Base-by-base conservation (phyloP, 2,888 invertebrate species). In the Drosophila neonasuta region DNA sequence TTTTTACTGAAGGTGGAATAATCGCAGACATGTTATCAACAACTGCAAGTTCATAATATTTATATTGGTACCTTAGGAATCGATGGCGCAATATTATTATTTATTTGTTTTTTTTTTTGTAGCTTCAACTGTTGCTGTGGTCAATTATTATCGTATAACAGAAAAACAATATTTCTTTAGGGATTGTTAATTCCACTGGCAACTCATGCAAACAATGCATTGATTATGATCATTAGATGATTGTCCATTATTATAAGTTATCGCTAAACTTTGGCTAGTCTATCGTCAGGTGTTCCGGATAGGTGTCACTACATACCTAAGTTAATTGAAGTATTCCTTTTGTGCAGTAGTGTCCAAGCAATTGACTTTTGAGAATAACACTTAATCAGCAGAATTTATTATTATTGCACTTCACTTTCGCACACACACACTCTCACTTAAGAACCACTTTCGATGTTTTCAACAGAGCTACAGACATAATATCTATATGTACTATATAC, bases 321-420 rank as follows among this genome's bases (percentile, higher is more conserved):
- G 39, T 57, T 45, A 62, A 10, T 10, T 24, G 17, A 13, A 34
- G 44, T 68, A 57, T 64, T 68, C 59, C 74, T 59, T 50, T 52
- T 36, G 20, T 11, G 50, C 34, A 29, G 39, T 50, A 29, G 39
- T 50, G 13, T 24, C 41, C 17, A 17, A 39, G 59, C 24, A 45
- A 41, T 59, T 32, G 51, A 56, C 42, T 32, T 49, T 51, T 5
- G n/a, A 20, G 36, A 56, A 17, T 46, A 13, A 30, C 17, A 52
- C 39, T 32, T 65, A 58, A 70, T 70, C 72, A 65, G 54, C 54
- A 46, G 50, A 55, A 42, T 65, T 56, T 64, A 80, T 77, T 45
- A 41, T 51, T 63, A 68, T 30, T 68, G 74, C 84, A 80, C 78
- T 77, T 62, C 32, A 79, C 13, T 63, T 61, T 56, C 65, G 55